Evolutionary conservation across 2,797 vertebrate species (phyloP).

Genomic region (Gymnothorax javanicus): DNA sequence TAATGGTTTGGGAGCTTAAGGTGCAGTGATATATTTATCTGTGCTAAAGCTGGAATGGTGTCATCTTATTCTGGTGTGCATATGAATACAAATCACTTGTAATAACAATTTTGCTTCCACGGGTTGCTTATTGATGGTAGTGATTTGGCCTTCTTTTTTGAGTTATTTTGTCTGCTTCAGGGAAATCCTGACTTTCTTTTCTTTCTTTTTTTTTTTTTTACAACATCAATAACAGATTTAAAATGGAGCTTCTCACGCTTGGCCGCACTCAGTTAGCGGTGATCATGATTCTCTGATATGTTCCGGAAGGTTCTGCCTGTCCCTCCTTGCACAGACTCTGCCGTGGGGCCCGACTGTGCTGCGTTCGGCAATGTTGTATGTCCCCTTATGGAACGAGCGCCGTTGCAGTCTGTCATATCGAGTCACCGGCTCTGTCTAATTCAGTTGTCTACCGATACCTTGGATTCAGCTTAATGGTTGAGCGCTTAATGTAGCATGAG

Average conservation of each 20-base stretch:
- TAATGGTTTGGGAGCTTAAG: neutral
- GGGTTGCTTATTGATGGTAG: neutral
- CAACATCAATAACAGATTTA: neutral
- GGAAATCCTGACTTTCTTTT: neutral
- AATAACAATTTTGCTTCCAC: neutral
- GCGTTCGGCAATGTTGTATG: neutral
- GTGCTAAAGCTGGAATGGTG: neutral
- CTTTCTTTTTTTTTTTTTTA: neutral
- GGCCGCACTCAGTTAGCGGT: neutral
- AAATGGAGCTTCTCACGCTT: neutral
- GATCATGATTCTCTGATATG: neutral
- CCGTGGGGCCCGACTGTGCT: neutral
- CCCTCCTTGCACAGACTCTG: neutral
- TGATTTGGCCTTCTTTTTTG: neutral
- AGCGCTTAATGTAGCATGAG: neutral
- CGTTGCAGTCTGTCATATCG: neutral
- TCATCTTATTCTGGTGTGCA: neutral
- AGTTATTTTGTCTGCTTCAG: neutral
- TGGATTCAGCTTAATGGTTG: neutral
- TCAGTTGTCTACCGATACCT: neutral
- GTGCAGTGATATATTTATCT: neutral
- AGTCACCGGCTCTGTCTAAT: neutral
- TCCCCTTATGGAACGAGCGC: neutral
- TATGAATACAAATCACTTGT: neutral
- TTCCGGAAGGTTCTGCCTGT: neutral